A percentile compares a stretch with the other conserved stretches of the same genome.
Evolutionary conservation across 53 echinoderm and acorn worm species (phyloP).

Genomic region (Mesocentrotus franciscanus): DNA sequence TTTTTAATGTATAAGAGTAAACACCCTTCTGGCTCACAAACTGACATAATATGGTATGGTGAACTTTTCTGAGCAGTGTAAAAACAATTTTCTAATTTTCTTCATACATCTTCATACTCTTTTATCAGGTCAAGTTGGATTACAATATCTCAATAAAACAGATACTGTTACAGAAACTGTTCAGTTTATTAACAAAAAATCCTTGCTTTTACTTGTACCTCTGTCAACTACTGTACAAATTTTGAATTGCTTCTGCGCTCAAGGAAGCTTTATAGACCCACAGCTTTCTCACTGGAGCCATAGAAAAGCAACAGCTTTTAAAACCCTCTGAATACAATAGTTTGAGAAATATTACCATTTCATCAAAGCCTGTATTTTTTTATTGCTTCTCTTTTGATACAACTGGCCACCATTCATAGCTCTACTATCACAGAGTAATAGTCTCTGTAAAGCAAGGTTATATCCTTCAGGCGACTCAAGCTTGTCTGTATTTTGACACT

Average conservation of each 20-base stretch:
- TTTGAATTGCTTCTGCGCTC: background rate
- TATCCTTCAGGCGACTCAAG: constrained; percentile 13
- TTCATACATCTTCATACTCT: background rate
- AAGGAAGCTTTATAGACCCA: background rate
- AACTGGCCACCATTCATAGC: background rate
- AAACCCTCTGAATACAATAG: background rate
- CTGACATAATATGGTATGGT: too few relatives aligned
- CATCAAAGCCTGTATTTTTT: constrained; percentile 11
- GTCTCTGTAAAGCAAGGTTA: background rate
- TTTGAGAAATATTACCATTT: constrained; percentile 26
- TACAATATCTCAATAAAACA: background rate
- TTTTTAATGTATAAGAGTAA: too few relatives aligned
- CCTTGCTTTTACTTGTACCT: too few relatives aligned
- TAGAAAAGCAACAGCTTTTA: background rate
- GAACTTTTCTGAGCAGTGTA: too few relatives aligned
- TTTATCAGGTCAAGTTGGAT: background rate
- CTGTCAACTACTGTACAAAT: too few relatives aligned
- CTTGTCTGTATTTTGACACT: constrained; percentile 30
- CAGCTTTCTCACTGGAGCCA: background rate
- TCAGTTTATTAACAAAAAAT: too few relatives aligned
- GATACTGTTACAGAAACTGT: too few relatives aligned
- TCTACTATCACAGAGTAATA: background rate
- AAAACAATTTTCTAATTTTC: too few relatives aligned
- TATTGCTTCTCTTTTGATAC: constrained; percentile 24
- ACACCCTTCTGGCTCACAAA: too few relatives aligned